Percentiles rank a stretch among this genome's conserved stretches.
Conservation (phyloP, 2,797 vertebrate genomes). For the Sebastes vulpes region DNA sequence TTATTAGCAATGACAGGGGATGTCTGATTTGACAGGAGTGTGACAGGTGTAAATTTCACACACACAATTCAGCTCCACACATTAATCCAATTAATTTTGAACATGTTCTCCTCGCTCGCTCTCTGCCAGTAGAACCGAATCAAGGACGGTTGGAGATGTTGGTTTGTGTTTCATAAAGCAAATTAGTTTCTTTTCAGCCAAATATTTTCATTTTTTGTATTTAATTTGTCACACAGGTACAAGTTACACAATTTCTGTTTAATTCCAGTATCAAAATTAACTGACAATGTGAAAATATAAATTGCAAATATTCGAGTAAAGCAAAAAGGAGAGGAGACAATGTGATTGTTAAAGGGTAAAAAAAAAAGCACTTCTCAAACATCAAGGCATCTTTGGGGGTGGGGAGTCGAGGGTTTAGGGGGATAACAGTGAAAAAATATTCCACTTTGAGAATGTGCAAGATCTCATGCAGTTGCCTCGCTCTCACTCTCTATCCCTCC, state of each 20-base stretch:
- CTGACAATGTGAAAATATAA: background rate
- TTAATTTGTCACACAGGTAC: background rate
- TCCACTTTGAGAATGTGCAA: slow-evolving; percentile 86
- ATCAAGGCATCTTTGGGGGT: slow-evolving; percentile 44
- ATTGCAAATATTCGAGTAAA: background rate
- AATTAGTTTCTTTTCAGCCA: background rate
- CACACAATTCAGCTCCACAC: slow-evolving; percentile 67
- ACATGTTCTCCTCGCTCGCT: slow-evolving; percentile 39
- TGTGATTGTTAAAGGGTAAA: slow-evolving; percentile 4
- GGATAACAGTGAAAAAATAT: slow-evolving; percentile 72
- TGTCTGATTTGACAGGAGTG: slow-evolving; percentile 76
- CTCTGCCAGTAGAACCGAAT: slow-evolving; percentile 16
- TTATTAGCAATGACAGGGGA: slow-evolving; percentile 71
- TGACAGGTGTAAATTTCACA: slow-evolving; percentile 83
- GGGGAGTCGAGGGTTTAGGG: slow-evolving; percentile 29
- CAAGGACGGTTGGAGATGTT: background rate
- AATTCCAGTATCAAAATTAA: background rate
- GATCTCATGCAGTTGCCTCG: slow-evolving; percentile 86
- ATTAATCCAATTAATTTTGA: slow-evolving; percentile 83
- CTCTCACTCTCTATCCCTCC: slow-evolving; percentile 83
- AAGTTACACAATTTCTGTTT: background rate
- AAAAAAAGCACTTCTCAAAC: slow-evolving; percentile 15
- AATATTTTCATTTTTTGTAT: background rate
- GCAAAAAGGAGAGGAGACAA: background rate
- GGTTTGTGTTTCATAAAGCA: background rate